phyloP scores from a whole-genome alignment of 35 echinoderm and acorn worm genomes.

The Ptychodera flava region DNA sequence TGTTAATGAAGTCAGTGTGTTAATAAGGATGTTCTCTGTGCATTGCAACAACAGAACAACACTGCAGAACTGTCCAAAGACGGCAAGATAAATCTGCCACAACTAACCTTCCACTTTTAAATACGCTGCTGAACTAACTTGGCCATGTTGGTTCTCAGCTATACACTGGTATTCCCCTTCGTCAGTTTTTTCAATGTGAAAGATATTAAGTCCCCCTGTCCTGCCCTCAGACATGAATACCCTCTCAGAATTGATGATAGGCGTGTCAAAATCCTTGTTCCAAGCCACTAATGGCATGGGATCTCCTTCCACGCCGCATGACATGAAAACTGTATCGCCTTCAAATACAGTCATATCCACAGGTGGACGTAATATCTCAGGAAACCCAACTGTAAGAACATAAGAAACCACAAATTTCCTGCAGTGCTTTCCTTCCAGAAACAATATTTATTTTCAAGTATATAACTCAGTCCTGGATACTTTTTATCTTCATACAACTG shows the following conservation, averaged over 20 bases:
- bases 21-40: too few species aligned
- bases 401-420: too few species aligned
- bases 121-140: neutral
- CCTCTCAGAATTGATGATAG: neutral
- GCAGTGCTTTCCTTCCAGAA: too few species aligned
- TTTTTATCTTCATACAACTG: too few species aligned
- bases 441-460: too few species aligned
- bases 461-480: too few species aligned
- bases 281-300: slow-evolving; percentile 55
- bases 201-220: neutral
- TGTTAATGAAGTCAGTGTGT: too few species aligned
- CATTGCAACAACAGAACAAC: too few species aligned
- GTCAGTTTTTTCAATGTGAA: neutral
- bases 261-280: slow-evolving; percentile 11
- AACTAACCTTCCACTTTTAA: neutral
- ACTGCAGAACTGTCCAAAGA: too few species aligned
- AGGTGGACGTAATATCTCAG: slow-evolving; percentile 40
- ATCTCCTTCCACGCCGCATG: slow-evolving; percentile 38
- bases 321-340: slow-evolving; percentile 56
- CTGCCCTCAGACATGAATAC: neutral
- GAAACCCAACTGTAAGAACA: slow-evolving; percentile 54
- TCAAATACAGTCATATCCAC: slow-evolving; percentile 77
- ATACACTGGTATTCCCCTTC: neutral
- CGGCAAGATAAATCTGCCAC: neutral
- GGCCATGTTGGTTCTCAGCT: neutral